Base-by-base conservation (phyloP, 2,797 vertebrate species). In the Chiroxiphia lanceolata region DNA sequence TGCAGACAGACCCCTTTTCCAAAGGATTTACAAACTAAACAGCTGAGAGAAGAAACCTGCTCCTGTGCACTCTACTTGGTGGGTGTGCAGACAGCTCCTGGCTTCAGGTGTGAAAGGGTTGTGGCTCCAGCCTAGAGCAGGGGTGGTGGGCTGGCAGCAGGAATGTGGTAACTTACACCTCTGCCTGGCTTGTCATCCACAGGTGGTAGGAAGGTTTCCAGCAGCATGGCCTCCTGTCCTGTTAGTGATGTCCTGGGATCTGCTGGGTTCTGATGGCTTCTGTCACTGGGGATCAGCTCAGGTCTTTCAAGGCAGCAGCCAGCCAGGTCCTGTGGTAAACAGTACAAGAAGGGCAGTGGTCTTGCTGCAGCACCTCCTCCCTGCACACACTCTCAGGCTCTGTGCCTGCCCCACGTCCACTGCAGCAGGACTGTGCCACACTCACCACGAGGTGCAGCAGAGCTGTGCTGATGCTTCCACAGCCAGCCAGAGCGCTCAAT, bases 171-270 rank as follows among this genome's bases (percentile, higher is more conserved):
- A n/a, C 42, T 80, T 17, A 2, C 14, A 2, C 14, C 29, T 79
- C 40, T 38, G 40, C 70, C 51, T 36, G 51, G 14, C 15, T 77
- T n/a, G 5, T 42, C 11, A 2, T 13, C 53, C 11, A 10, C 22
- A 31, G 18, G 34, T 9, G 17, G 16, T 2, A 21, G 6, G 13
- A 54, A 22, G 54, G 27, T 68, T 19, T 16, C n/a, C 10, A 29
- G 1, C 38, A 61, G 15, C 7, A 0, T 1, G 3, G n/a, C 40
- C n/a, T 92, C 1, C 0, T 3, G 1, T 34, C 3, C 0, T 8
- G 11, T 22, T 25, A 13, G 23, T 27, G 85, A 11, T 48, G 11
- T 63, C 82, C n/a, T 59, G 45, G 29, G 11, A 9, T 18, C 44
- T 81, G 65, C 53, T 47, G 19, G 4, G 44, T 40, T 72, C 50